A percentile compares a stretch with the other conserved stretches of the same genome.
phyloP scores from a whole-genome alignment of 2,888 invertebrate genomes.

The Emmelina monodactyla region DNA sequence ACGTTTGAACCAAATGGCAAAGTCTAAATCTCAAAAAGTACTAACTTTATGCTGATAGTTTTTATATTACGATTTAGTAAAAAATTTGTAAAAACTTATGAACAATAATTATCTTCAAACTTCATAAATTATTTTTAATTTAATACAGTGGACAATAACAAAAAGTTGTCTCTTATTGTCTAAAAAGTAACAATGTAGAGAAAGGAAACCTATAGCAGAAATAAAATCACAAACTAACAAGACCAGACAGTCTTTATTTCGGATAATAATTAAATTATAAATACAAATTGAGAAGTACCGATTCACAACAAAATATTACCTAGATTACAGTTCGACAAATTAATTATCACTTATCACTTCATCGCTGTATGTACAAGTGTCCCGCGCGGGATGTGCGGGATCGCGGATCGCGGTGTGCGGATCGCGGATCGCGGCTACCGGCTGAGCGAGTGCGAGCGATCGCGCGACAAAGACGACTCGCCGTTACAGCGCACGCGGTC shows the following conservation, averaged over 20 bases:
- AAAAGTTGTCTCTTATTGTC: too few relatives aligned
- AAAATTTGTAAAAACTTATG: too few relatives aligned
- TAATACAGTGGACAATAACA: too few relatives aligned
- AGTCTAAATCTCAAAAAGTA: too few relatives aligned
- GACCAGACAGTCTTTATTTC: conserved; percentile 62
- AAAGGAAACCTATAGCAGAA: too few relatives aligned
- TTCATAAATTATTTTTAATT: too few relatives aligned
- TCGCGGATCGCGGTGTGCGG: background rate
- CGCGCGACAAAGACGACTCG: conserved; percentile 40
- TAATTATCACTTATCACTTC: conserved; percentile 61
- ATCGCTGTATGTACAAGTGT: conserved; percentile 44
- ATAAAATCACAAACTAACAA: conserved; percentile 10
- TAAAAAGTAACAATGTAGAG: too few relatives aligned
- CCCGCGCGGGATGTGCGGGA: conserved; percentile 15
- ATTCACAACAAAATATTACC: conserved; percentile 62
- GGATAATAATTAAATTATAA: conserved; percentile 56
- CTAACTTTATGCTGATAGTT: too few relatives aligned
- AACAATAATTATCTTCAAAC: too few relatives aligned
- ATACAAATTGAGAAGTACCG: conserved; percentile 65
- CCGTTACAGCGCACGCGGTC: conserved; percentile 50
- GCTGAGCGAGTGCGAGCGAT: conserved; percentile 71
- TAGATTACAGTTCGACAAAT: conserved; percentile 57
- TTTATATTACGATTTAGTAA: too few relatives aligned
- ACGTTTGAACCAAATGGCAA: too few relatives aligned
- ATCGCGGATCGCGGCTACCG: background rate